phyloP scores from a whole-genome alignment of 92 coral and sea anemone genomes.

The Scolanthus callimorphus region DNA sequence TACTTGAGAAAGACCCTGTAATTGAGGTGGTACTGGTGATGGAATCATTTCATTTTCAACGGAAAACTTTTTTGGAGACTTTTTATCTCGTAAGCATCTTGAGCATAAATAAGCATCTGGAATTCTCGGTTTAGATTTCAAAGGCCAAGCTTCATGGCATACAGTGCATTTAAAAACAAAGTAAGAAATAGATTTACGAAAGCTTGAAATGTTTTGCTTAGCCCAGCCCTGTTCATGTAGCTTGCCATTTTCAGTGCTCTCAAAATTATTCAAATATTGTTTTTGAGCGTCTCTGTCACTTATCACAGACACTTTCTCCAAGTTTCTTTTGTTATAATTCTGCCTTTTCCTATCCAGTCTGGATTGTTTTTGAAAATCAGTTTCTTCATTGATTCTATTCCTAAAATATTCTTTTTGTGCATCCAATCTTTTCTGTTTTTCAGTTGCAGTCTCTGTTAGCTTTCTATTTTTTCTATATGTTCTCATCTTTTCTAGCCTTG shows the following conservation, averaged over 20 bases:
- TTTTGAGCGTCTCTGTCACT: no score
- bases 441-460: neutral
- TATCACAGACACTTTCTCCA: no score
- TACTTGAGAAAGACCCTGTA: conserved; percentile 31
- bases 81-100: conserved; percentile 40
- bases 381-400: conserved; percentile 2
- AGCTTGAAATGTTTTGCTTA: conserved; percentile 45
- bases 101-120: conserved; percentile 47
- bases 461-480: no score
- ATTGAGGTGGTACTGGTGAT: conserved; percentile 40
- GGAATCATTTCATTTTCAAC: conserved; percentile 49
- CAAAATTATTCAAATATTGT: conserved; percentile 46
- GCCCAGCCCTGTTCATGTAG: conserved; percentile 57
- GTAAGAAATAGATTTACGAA: conserved; percentile 49
- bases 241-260: conserved; percentile 39
- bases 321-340: no score
- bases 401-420: conserved; percentile 11
- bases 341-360: no score
- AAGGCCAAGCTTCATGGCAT: conserved; percentile 57
- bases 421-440: conserved; percentile 1
- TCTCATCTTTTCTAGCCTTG: neutral
- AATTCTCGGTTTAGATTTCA: conserved; percentile 41
- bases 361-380: conserved; percentile 3
- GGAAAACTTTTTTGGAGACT: conserved; percentile 40
- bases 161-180: conserved; percentile 38